phyloP scores from a whole-genome alignment of 2,797 vertebrate genomes.

The Odontamblyopus rebecca region DNA sequence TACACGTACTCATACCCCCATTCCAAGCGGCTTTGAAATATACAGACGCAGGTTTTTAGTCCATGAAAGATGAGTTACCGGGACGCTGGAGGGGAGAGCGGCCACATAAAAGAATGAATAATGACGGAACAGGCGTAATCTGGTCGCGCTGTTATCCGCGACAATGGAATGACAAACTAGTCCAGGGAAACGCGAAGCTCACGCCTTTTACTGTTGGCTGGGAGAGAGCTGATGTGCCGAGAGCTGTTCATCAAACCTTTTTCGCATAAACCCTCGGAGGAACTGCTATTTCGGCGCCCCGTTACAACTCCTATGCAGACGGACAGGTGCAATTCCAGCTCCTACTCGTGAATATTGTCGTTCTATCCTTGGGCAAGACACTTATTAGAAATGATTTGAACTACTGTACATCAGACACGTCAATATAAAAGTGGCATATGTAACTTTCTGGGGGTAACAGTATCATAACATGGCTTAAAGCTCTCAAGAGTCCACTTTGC shows the following conservation, averaged over 20 bases:
- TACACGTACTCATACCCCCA: constrained; percentile 10
- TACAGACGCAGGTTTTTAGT: constrained; percentile 28
- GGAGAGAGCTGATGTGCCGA: constrained; percentile 37
- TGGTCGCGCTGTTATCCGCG: constrained; percentile 38
- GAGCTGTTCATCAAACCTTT: constrained; percentile 40
- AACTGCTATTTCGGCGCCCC: constrained; percentile 28
- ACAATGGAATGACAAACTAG: constrained; percentile 60
- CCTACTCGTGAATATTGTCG: too few relatives aligned
- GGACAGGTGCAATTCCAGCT: constrained; percentile 45
- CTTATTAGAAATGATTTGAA: too few relatives aligned
- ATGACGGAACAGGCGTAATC: constrained; percentile 46
- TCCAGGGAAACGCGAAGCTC: constrained; percentile 46
- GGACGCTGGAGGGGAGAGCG: constrained; percentile 16
- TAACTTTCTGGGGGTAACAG: too few relatives aligned
- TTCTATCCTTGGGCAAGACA: too few relatives aligned
- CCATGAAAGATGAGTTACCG: constrained; percentile 36
- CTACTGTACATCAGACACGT: too few relatives aligned
- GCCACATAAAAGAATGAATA: constrained; percentile 49
- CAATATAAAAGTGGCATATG: too few relatives aligned
- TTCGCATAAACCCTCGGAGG: constrained; percentile 22
- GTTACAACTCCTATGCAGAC: constrained; percentile 48
- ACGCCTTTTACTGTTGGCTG: constrained; percentile 61
- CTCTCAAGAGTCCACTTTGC: too few relatives aligned
- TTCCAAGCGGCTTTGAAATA: constrained; percentile 19
- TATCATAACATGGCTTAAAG: too few relatives aligned